Base-by-base conservation (phyloP, 2,888 invertebrate species). In the Liodrosophila aerea region DNA sequence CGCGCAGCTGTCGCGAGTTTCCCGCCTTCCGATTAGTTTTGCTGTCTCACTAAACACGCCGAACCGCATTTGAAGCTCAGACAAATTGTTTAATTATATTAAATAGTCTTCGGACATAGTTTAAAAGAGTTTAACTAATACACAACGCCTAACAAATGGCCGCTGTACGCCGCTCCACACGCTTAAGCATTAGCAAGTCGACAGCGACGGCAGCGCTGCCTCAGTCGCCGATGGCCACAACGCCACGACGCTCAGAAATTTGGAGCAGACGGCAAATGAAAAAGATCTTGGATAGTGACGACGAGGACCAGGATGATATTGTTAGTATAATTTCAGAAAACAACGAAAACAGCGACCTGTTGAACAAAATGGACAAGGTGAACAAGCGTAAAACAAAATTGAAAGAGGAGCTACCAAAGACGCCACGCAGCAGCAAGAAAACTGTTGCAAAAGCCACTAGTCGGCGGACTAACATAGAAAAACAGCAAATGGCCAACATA, bases 111-210 rank as follows among this genome's bases (percentile, higher is more conserved):
- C 11, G n/a, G 15, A 60, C 11, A 36, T 44, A 60, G 8, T 34
- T 29, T 7, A 31, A 37, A 34, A 29, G 12, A 53, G 30, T 53
- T 15, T 33, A 45, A 52, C n/a, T 46, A 57, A 46, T 37, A 16
- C 13, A 29, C 22, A 31, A n/a, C 39, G 30, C 34, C 27, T 8
- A 51, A 52, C 50, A 70, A 71, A 89, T 89, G 89, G 83, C 89
- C 45, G 67, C 81, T 41, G 73, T 87, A 53, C 87, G 89, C 30
- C 87, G 89, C 60, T 89, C 89, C 41, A 87, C 85, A 34, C 87
- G 89, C 49, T 66, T 88, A 31, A 89, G 85, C 64, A 67, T 88
- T 45, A 76, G 63, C 37, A 75, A 70, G 57, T 41, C 75, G 41
- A 51, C 63, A 37, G 39, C 66, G n/a, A 54, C 67, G 49, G 41